A percentile compares a stretch with the other conserved stretches of the same genome.
Evolutionary conservation across 2,888 invertebrate genomes (phyloP).

Genomic region (Rhagonycha fulva): DNA sequence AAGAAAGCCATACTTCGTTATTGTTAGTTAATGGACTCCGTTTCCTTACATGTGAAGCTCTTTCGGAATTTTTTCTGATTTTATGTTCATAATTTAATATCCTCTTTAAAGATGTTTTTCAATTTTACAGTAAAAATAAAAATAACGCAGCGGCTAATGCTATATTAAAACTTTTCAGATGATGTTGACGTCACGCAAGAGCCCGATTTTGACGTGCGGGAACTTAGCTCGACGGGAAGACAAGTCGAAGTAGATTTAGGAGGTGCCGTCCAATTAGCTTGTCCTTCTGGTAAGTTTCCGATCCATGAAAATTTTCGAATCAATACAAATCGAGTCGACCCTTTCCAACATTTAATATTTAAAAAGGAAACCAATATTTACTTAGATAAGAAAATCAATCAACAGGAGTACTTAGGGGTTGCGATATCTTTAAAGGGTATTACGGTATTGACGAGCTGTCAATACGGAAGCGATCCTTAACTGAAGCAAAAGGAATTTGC

Average conservation of each 20-base stretch:
- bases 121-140: background rate
- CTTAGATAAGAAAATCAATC: slow-evolving; percentile 20
- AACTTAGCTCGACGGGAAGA: slow-evolving; percentile 64
- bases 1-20: slow-evolving; percentile 32
- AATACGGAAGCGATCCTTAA: slow-evolving; percentile 8
- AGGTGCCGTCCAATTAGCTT: slow-evolving; percentile 84
- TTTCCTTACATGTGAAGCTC: slow-evolving; percentile 11
- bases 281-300: slow-evolving; percentile 68
- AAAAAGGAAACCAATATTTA: slow-evolving; percentile 9
- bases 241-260: slow-evolving; percentile 84
- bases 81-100: background rate
- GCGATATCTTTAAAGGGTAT: slow-evolving; percentile 14
- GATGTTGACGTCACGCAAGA: slow-evolving; percentile 62
- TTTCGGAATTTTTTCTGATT: background rate
- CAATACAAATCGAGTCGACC: background rate
- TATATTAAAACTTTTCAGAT: slow-evolving; percentile 39
- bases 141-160: background rate
- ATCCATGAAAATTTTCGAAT: no score
- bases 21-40: slow-evolving; percentile 28
- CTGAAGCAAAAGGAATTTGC: slow-evolving; percentile 14
- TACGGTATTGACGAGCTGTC: slow-evolving; percentile 21
- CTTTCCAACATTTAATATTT: background rate
- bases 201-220: slow-evolving; percentile 59
- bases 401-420: slow-evolving; percentile 5
- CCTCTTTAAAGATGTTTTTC: background rate